Percentiles rank a stretch among this genome's conserved stretches.
Conservation (phyloP, 35 echinoderm and acorn worm genomes). For the Ophioderma brevispina region DNA sequence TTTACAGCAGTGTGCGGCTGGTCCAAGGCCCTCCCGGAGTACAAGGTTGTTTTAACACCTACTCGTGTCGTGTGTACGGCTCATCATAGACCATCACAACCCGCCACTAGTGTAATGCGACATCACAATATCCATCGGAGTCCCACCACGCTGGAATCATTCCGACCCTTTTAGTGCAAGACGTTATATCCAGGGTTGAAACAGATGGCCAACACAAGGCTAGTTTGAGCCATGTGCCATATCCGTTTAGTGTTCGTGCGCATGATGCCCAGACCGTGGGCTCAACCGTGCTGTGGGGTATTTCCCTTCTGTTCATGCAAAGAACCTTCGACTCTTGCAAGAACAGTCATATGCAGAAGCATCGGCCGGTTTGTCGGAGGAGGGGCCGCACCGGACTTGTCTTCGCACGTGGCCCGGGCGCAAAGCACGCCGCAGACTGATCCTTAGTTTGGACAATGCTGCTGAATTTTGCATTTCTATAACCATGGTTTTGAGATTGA, state of each 20-base stretch:
- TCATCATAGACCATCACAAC: conserved; percentile 66
- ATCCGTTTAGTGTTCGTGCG: conserved; percentile 68
- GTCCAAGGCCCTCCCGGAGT: conserved; percentile 66
- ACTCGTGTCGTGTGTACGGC: conserved; percentile 72
- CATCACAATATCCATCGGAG: conserved; percentile 79
- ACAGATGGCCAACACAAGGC: conserved; percentile 66
- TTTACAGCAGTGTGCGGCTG: conserved; percentile 57
- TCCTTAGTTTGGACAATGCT: too few species aligned
- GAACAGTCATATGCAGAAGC: too few species aligned
- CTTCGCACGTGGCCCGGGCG: too few species aligned
- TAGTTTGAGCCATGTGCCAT: conserved; percentile 25
- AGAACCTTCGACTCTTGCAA: too few species aligned
- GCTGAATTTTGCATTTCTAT: too few species aligned
- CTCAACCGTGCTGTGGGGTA: conserved; percentile 88
- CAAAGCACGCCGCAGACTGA: too few species aligned
- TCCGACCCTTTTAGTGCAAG: conserved; percentile 47
- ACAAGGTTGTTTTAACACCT: conserved; percentile 85
- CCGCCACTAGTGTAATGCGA: conserved; percentile 88
- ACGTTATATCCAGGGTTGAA: conserved; percentile 45
- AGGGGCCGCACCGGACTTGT: too few species aligned
- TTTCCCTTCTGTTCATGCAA: conserved; percentile 91
- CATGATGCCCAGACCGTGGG: conserved; percentile 65
- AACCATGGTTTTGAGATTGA: too few species aligned
- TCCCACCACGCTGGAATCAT: conserved; percentile 52
- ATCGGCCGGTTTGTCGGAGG: too few species aligned